These are phyloP conservation scores for Diorhabda elongata DNA, from an alignment of 1,140 invertebrate genomes.

Conservation along the genomic window DNA sequence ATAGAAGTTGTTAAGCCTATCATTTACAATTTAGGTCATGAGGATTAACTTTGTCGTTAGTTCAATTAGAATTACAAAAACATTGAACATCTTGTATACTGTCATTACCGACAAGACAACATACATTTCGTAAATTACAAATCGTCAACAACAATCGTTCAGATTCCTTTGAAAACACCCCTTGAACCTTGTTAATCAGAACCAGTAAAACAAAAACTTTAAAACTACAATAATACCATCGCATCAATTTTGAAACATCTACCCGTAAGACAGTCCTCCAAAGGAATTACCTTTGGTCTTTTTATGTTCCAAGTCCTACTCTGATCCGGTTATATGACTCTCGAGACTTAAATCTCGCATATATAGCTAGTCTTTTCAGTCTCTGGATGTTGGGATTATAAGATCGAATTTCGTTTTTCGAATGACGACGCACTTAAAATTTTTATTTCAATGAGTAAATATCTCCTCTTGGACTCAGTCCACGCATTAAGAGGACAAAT, in stretches of 20 bases:
- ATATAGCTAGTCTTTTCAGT: neutral
- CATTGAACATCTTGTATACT: too few species aligned
- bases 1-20: too few species aligned
- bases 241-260: neutral
- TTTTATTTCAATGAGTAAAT: neutral
- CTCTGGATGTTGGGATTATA: neutral
- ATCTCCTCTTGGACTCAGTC: neutral
- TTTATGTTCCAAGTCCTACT: neutral
- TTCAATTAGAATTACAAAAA: too few species aligned
- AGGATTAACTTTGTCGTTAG: too few species aligned
- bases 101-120: too few species aligned
- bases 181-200: too few species aligned
- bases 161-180: too few species aligned
- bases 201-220: too few species aligned
- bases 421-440: neutral
- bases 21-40: too few species aligned
- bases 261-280: neutral
- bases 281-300: neutral
- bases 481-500: neutral
- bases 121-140: too few species aligned
- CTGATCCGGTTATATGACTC: neutral
- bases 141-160: too few species aligned
- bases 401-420: conserved; percentile 1
- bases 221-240: too few species aligned
- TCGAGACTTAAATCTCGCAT: neutral